phyloP scores from a whole-genome alignment of 2,797 vertebrate genomes.

The Salmo trutta region DNA sequence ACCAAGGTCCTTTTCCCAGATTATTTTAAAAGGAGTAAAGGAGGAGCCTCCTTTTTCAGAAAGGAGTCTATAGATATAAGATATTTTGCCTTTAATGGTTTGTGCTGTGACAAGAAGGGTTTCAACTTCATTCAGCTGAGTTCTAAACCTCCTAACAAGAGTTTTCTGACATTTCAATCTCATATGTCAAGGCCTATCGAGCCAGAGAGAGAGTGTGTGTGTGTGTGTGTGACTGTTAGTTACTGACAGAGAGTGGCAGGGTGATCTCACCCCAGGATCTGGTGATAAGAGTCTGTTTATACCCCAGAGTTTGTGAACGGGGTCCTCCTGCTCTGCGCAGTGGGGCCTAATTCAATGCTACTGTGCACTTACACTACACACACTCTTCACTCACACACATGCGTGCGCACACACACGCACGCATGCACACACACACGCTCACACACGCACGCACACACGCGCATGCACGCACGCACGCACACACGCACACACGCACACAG shows the following conservation, averaged over 20 bases:
- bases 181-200: not conserved
- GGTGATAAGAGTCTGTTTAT: slow-evolving; percentile 34
- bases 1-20: too few species aligned
- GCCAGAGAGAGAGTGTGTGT: slow-evolving; percentile 13
- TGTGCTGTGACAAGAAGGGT: too few species aligned
- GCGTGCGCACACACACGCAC: too few species aligned
- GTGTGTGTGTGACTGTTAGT: slow-evolving; percentile 1
- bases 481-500: slow-evolving; percentile 3
- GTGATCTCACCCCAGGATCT: slow-evolving; percentile 19
- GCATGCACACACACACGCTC: too few species aligned
- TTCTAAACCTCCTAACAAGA: too few species aligned
- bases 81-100: too few species aligned
- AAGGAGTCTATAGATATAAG: too few species aligned
- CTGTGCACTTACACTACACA: slow-evolving; percentile 16
- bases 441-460: not conserved
- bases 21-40: too few species aligned
- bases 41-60: too few species aligned
- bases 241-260: slow-evolving; percentile 7
- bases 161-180: not conserved
- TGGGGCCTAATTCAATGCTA: slow-evolving; percentile 22
- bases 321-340: not conserved
- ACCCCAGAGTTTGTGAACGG: slow-evolving; percentile 7
- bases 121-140: too few species aligned
- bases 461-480: not conserved
- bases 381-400: not conserved